phyloP scores from a whole-genome alignment of 1,140 invertebrate genomes.

The Bombus impatiens region DNA sequence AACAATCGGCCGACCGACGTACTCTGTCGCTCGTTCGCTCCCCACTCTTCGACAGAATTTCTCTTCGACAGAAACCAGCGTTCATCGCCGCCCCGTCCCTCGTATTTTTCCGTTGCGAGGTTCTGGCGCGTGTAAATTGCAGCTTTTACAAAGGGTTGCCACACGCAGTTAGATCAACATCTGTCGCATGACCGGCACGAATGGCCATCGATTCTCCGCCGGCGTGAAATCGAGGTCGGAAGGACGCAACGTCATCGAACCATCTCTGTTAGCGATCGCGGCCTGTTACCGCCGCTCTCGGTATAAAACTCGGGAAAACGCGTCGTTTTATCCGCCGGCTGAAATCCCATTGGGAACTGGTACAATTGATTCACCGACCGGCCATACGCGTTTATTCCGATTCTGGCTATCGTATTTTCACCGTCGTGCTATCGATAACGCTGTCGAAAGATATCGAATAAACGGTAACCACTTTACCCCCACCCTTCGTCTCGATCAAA shows the following conservation, averaged over 20 bases:
- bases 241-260: constrained; percentile 31
- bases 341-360: constrained; percentile 35
- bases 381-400: constrained; percentile 20
- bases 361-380: constrained; percentile 42
- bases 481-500: not conserved
- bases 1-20: constrained; percentile 54
- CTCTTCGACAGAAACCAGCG: constrained; percentile 31
- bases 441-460: constrained; percentile 18
- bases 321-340: constrained; percentile 21
- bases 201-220: constrained; percentile 52
- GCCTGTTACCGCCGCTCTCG: not conserved
- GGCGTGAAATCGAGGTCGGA: constrained; percentile 58
- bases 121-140: constrained; percentile 56
- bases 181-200: constrained; percentile 55
- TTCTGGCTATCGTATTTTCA: constrained; percentile 20
- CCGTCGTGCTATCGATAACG: not conserved
- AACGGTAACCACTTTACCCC: constrained; percentile 14
- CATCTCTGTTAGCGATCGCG: constrained; percentile 2
- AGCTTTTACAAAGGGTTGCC: constrained; percentile 62
- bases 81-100: constrained; percentile 23
- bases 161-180: constrained; percentile 62
- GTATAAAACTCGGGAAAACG: constrained; percentile 34
- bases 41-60: not conserved
- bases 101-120: constrained; percentile 58
- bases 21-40: not conserved